phyloP scores from a whole-genome alignment of 2,797 vertebrate species.

The Protonibea diacanthus region DNA sequence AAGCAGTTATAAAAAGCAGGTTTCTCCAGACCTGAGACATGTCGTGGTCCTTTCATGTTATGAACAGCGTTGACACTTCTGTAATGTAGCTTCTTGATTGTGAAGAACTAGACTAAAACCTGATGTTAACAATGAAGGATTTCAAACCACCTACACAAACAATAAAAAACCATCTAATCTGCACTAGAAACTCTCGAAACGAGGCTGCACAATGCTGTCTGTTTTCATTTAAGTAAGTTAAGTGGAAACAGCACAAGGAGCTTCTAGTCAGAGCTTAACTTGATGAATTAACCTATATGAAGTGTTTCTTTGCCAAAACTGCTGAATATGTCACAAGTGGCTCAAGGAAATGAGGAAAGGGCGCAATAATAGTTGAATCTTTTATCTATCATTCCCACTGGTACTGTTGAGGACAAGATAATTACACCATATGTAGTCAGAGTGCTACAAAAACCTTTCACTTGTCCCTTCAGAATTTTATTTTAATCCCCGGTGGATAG shows the following conservation, averaged over 20 bases:
- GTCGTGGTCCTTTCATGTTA: background rate
- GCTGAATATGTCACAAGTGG: slow-evolving; percentile 62
- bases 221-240: background rate
- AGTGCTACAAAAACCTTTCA: slow-evolving; percentile 45
- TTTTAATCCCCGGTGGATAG: slow-evolving; percentile 47
- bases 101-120: background rate
- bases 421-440: slow-evolving; percentile 62
- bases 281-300: slow-evolving; percentile 49
- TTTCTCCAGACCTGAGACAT: background rate
- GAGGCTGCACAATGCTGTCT: background rate
- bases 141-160: background rate
- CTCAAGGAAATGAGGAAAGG: slow-evolving; percentile 59
- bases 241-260: slow-evolving; percentile 20
- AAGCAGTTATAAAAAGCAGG: background rate
- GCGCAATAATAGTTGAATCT: slow-evolving; percentile 55
- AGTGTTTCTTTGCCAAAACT: slow-evolving; percentile 56
- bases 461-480: slow-evolving; percentile 37
- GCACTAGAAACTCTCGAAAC: slow-evolving; percentile 5
- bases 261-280: slow-evolving; percentile 36
- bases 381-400: slow-evolving; percentile 54
- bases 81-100: background rate
- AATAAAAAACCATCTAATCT: slow-evolving; percentile 16
- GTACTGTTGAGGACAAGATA: slow-evolving; percentile 61
- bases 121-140: background rate
- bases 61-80: background rate